These are phyloP conservation scores for Cephalophus harveyi DNA, from an alignment of 2,113 vertebrate species.

Conservation along the genomic window DNA sequence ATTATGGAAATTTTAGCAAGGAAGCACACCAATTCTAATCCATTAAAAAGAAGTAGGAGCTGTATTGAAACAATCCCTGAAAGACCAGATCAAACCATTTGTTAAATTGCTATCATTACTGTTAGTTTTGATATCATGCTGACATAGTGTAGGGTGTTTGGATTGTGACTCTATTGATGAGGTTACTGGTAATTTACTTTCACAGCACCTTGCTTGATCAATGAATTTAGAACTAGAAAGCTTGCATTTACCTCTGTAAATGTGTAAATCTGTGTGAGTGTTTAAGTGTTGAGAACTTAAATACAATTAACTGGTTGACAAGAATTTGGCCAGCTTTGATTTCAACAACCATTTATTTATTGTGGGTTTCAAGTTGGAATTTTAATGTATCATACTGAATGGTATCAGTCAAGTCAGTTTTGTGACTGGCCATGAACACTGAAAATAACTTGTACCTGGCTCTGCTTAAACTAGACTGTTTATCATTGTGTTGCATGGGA, in stretches of 20 bases:
- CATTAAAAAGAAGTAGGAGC: neutral
- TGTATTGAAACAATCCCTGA: neutral
- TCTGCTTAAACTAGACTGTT: neutral
- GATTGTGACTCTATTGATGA: slow-evolving; percentile 31
- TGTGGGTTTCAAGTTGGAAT: neutral
- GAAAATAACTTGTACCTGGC: neutral
- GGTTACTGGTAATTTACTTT: slow-evolving; percentile 2
- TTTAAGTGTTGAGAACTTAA: slow-evolving; percentile 11
- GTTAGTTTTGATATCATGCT: slow-evolving; percentile 64
- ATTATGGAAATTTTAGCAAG: slow-evolving; percentile 36
- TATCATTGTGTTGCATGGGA: neutral
- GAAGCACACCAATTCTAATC: neutral
- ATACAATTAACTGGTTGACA: slow-evolving; percentile 19
- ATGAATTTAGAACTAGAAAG: slow-evolving; percentile 1
- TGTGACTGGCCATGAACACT: neutral
- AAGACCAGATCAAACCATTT: slow-evolving; percentile 20
- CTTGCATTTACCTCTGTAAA: slow-evolving; percentile 44
- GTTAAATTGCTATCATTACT: slow-evolving; percentile 20
- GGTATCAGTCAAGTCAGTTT: slow-evolving; percentile 17
- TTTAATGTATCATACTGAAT: neutral
- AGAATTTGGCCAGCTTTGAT: slow-evolving; percentile 25
- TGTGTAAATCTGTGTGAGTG: slow-evolving; percentile 2
- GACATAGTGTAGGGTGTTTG: neutral
- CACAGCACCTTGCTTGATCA: neutral
- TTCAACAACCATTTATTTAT: neutral